Base-by-base conservation (phyloP, 35 echinoderm and acorn worm genomes). In the Heliocidaris erythrogramma region DNA sequence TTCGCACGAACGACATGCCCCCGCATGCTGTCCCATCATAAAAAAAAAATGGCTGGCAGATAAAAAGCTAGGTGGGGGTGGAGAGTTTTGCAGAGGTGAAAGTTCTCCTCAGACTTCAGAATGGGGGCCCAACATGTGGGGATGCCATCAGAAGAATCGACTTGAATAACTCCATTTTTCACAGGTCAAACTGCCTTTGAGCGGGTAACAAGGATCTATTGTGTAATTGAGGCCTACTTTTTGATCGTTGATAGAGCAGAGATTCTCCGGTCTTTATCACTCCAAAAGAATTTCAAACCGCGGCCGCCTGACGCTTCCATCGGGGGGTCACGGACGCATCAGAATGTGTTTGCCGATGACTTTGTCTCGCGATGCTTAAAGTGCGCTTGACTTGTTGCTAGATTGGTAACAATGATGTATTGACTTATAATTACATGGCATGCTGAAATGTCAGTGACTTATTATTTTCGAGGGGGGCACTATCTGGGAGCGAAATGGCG, bases 341-440 rank as follows among this genome's bases (percentile, higher is more conserved):
- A 92, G 91, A 92, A 92, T 92, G 47, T 92, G 49, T 92, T 92
- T 92, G 91, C 18, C 49, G 50, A 92, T 53, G 91, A 92, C 48
- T 92, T 92, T 92, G 91, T 92, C 91, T 92, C 49, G 91, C 2
- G 50, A 50, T 92, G 91, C 91, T 92, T 92, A 92, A 92, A 92
- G 91, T 59, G 49, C 91, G 50, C 47, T 59, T 92, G 91, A 92
- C 91, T 92, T 92, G 48, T 48, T 48, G 91, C 91, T 29, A 30
- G 91, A 92, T 92, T 92, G 91, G 91, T 92, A 92, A 92, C 91
- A 92, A 92, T 92, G 91, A 92, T 92, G 91, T 92, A 92, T 92
- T 92, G 91, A 92, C 21, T 92, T 92, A 92, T 92, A 92, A 92
- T 92, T 59, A 59, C 91, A 30, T 30, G 47, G 31, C 91, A 92